A percentile compares a stretch with the other conserved stretches of the same genome.
These are phyloP conservation scores for Petroica traversi DNA, from an alignment of 2,113 vertebrate species.

Conservation along the genomic window DNA sequence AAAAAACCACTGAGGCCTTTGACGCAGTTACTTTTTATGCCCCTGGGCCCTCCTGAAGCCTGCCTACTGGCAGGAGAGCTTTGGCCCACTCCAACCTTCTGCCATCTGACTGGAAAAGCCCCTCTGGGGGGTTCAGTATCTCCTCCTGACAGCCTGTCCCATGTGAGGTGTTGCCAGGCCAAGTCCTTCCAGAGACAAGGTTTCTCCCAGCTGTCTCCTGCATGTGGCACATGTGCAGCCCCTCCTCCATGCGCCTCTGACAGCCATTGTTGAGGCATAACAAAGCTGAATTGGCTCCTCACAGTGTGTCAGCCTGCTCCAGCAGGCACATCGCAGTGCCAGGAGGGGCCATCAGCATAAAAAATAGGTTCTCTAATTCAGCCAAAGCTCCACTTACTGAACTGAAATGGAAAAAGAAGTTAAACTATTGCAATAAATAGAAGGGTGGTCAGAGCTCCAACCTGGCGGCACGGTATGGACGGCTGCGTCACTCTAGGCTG, in stretches of 20 bases:
- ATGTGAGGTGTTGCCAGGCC: not conserved
- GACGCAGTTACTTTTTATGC: not conserved
- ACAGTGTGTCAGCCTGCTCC: not conserved
- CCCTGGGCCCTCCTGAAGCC: not conserved
- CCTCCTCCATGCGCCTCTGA: accelerated
- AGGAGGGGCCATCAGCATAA: not conserved
- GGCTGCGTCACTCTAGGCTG: not conserved
- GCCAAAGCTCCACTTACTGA: not conserved
- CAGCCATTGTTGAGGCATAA: not conserved
- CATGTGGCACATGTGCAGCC: accelerated
- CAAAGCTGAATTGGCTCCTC: not conserved
- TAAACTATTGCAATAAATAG: not conserved
- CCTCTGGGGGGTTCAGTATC: no score
- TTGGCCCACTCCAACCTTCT: accelerated
- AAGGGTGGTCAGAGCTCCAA: not conserved
- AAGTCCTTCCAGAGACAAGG: not conserved
- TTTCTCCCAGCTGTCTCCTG: not conserved
- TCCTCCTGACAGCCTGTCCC: not conserved
- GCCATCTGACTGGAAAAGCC: not conserved
- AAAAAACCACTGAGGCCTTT: accelerated
- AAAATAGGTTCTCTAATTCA: not conserved
- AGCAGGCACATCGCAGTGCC: accelerated
- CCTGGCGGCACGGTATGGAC: not conserved
- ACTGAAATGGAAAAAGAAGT: not conserved
- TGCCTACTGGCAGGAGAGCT: not conserved